phyloP scores from a whole-genome alignment of 1,140 invertebrate genomes.

The Holotrichia oblita region DNA sequence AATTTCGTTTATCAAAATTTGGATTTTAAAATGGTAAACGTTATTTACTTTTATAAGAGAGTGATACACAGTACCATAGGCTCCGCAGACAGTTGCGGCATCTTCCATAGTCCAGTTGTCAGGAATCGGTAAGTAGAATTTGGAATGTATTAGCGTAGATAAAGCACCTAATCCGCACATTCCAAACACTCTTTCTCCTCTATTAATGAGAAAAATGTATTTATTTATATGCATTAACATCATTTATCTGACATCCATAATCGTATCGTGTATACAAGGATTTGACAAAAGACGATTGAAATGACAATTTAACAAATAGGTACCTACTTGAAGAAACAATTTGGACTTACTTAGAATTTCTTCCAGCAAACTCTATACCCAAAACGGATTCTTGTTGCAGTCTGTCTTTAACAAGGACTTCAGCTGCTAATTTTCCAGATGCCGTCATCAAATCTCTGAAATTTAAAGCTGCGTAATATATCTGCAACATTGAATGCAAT shows the following conservation, averaged over 20 bases:
- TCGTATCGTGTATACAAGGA: too few relatives aligned
- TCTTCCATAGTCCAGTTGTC: conserved; percentile 84
- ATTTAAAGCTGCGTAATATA: conserved; percentile 76
- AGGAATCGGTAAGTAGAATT: conserved; percentile 81
- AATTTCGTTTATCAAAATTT: conserved; percentile 12
- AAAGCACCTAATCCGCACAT: conserved; percentile 68
- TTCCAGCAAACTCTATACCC: conserved; percentile 77
- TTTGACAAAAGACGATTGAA: too few relatives aligned
- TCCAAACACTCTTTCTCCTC: conserved; percentile 76
- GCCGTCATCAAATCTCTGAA: conserved; percentile 73
- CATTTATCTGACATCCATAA: too few relatives aligned
- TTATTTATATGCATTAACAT: too few relatives aligned
- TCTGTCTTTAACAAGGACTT: conserved; percentile 67
- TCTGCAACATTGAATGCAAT: conserved; percentile 54
- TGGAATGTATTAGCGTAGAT: conserved; percentile 68
- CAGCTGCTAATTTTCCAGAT: conserved; percentile 74
- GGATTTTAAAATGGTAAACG: neutral
- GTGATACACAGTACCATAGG: neutral
- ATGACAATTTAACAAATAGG: too few relatives aligned
- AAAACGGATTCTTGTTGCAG: conserved; percentile 63
- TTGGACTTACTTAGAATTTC: conserved; percentile 48
- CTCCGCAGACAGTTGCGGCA: conserved; percentile 62
- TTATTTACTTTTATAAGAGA: neutral
- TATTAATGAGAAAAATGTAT: too few relatives aligned
- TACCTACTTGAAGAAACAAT: conserved; percentile 66